Evolutionary conservation across 2,113 vertebrate genomes (phyloP).

Genomic region (Serilophus lunatus): DNA sequence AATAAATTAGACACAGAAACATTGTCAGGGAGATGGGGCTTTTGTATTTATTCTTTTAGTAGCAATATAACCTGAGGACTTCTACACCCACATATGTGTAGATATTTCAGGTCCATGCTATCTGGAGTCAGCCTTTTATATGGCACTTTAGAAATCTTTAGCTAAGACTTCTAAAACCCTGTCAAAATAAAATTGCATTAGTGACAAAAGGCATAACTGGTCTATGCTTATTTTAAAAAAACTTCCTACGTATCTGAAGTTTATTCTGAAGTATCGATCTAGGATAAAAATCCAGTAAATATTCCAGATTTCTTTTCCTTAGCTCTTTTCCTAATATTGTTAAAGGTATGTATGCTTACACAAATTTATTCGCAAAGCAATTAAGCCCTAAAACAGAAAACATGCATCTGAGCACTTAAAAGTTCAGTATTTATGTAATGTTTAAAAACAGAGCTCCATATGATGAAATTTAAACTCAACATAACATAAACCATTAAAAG

Average conservation of each 20-base stretch:
- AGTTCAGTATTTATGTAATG: neutral
- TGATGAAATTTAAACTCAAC: neutral
- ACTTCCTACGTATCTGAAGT: accelerated
- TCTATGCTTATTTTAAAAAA: neutral
- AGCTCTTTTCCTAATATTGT: neutral
- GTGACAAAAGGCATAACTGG: neutral
- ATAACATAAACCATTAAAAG: neutral
- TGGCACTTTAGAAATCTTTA: neutral
- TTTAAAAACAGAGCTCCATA: neutral
- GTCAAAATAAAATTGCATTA: neutral
- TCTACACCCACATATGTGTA: neutral
- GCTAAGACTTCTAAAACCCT: neutral
- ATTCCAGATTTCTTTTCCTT: neutral
- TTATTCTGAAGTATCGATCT: neutral
- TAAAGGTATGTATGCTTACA: neutral
- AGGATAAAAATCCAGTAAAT: neutral
- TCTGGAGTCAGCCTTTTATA: neutral
- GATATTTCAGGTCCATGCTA: neutral
- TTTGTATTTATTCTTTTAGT: neutral
- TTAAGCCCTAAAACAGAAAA: neutral
- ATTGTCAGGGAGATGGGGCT: too few relatives aligned
- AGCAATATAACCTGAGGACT: neutral
- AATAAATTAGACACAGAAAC: neutral
- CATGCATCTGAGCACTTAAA: neutral
- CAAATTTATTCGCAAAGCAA: neutral